Evolutionary conservation across 2,113 vertebrate genomes (phyloP).

Genomic region (Salvelinus fontinalis): DNA sequence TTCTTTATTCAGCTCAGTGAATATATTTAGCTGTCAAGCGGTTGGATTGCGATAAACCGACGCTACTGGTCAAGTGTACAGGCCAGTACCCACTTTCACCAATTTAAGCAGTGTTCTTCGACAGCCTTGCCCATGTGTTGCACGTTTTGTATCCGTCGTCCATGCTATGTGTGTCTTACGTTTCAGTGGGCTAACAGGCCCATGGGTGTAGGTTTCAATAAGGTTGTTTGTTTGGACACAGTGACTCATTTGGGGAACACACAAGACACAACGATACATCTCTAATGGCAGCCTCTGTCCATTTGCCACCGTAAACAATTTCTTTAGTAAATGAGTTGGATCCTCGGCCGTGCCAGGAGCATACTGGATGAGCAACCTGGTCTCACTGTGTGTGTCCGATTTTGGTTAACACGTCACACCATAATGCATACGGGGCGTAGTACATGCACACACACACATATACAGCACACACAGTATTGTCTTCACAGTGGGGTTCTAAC

Average conservation of each 20-base stretch:
- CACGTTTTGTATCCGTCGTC: neutral
- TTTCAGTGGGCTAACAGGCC: conserved; percentile 22
- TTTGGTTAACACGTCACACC: neutral
- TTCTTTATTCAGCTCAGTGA: neutral
- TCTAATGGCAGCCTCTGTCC: conserved; percentile 4
- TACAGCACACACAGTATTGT: conserved; percentile 24
- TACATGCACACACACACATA: no score
- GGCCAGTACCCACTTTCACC: neutral
- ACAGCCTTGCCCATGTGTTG: neutral
- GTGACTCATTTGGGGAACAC: conserved; percentile 1
- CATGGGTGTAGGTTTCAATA: conserved; percentile 24
- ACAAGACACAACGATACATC: neutral
- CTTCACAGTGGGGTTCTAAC: conserved; percentile 29
- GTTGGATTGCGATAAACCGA: neutral
- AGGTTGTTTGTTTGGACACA: conserved; percentile 13
- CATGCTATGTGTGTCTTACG: conserved; percentile 6
- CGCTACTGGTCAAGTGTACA: neutral
- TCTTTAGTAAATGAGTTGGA: neutral
- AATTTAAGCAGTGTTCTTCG: neutral
- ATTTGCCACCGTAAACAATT: conserved; percentile 14
- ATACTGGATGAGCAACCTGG: conserved; percentile 3
- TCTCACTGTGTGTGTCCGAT: conserved; percentile 11
- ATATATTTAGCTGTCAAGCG: neutral
- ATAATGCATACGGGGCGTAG: neutral
- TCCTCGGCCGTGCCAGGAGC: neutral